Evolutionary conservation across 2,113 vertebrate species (phyloP), one percentile per base, ranked within the genome.

Genomic region (Lasiurus borealis): DNA sequence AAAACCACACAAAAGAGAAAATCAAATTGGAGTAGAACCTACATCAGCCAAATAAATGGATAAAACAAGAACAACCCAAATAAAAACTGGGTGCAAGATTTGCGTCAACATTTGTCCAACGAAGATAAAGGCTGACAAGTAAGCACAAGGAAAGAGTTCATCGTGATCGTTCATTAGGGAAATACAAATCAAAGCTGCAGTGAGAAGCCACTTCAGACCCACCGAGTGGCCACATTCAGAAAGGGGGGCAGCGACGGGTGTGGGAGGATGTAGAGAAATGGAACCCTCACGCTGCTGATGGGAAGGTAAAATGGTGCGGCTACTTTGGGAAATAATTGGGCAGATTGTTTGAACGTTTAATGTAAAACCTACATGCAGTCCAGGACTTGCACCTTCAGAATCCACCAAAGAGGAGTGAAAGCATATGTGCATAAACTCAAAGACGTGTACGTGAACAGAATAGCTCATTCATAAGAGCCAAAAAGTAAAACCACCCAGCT

Each of bases 21-120:
- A 44, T 64, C 34, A 44, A 69, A 50, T 64, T 25, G 64, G 91
- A 93, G n/a, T 90, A 90, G 71, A 87, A 73, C 48, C 54, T 57
- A 40, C 40, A 40, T 40, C 40, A 40, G 5, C 40, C 40, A 64
- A 64, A 29, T 57, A 15, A 64, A 14, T 31, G 27, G 14, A 64
- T 68, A 25, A 44, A 69, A 85, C 9, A 87, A 76, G 75, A 69
- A 36, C 29, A 85, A 23, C 59, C 36, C 25, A 72, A 59, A 44
- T 40, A 71, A 44, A 92, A 94, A 75, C 68, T 13, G 54, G 34
- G 13, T 73, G 23, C 69, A 94, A 84, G 14, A 13, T 80, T 59
- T 87, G 73, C 69, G 40, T 75, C 15, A 54, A 3, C n/a, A 84
- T 87, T 93, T 90, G 40, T 84, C 46, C 25, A 54, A 27, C 84